phyloP scores from a whole-genome alignment of 2,888 invertebrate species.

The Cerastis leucographa region DNA sequence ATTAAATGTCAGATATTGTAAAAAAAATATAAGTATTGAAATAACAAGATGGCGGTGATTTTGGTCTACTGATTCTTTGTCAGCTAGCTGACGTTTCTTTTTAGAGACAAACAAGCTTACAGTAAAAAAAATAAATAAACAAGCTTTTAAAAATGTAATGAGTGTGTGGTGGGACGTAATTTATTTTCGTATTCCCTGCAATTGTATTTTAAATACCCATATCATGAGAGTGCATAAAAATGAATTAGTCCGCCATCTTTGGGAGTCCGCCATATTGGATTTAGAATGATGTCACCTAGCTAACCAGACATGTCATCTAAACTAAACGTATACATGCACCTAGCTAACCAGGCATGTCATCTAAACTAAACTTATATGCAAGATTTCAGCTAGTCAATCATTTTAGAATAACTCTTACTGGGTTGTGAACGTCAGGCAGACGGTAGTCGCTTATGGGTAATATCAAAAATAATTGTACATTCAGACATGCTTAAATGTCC shows the following conservation, averaged over 20 bases:
- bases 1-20: neutral
- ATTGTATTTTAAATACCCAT: neutral
- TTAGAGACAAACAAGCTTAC: neutral
- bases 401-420: too few species aligned
- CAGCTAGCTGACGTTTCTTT: neutral
- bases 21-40: neutral
- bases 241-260: neutral
- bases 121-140: too few species aligned
- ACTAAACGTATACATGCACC: too few species aligned
- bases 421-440: too few species aligned
- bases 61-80: neutral
- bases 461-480: too few species aligned
- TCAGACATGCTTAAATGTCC: too few species aligned
- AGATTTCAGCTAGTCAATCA: too few species aligned
- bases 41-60: neutral
- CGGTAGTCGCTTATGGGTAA: too few species aligned
- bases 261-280: neutral
- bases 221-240: neutral
- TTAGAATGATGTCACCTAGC: neutral
- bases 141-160: too few species aligned
- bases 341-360: too few species aligned
- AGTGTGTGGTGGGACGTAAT: neutral
- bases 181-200: neutral
- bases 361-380: too few species aligned
- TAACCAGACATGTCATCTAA: too few species aligned